Evolutionary conservation across 1,140 invertebrate species (phyloP).

Genomic region (Drosophila seguyi): DNA sequence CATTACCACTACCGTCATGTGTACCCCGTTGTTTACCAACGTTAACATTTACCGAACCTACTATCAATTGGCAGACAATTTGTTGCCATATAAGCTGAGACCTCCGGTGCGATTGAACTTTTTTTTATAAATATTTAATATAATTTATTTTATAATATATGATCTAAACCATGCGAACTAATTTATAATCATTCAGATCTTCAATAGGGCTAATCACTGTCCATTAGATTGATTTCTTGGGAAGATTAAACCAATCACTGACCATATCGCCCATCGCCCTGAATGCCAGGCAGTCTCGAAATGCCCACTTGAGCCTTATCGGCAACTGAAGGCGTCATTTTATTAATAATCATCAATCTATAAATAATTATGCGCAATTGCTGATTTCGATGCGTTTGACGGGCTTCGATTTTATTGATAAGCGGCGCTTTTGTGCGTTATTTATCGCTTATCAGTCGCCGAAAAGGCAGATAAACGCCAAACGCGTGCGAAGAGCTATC

Average conservation of each 20-base stretch:
- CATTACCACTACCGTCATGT: neutral
- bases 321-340: conserved; percentile 24
- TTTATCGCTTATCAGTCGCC: conserved; percentile 32
- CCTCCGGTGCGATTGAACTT: too few relatives aligned
- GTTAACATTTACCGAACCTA: neutral
- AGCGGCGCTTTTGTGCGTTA: conserved; percentile 27
- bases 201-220: conserved; percentile 1
- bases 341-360: conserved; percentile 48
- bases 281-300: conserved; percentile 37
- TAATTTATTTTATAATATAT: too few relatives aligned
- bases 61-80: neutral
- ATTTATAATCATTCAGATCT: neutral
- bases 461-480: conserved; percentile 8
- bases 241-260: conserved; percentile 11
- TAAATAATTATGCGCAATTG: conserved; percentile 48
- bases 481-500: conserved; percentile 11
- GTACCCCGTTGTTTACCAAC: neutral
- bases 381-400: conserved; percentile 22
- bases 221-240: neutral
- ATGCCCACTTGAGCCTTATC: conserved; percentile 29
- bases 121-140: neutral
- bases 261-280: neutral
- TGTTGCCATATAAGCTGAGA: neutral
- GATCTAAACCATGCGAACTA: neutral
- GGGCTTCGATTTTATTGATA: conserved; percentile 54